Base-by-base conservation (phyloP, 1,140 invertebrate species). In the Penaeus vannamei region DNA sequence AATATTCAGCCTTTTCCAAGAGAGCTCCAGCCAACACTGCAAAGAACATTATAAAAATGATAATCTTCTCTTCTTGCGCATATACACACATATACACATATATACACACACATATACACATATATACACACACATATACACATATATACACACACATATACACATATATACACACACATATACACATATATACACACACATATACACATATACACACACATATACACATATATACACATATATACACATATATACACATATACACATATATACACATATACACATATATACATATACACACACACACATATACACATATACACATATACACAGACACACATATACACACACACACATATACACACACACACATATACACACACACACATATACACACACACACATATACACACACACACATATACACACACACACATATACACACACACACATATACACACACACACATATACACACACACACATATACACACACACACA, bases 1-100 rank as follows among this genome's bases (percentile, higher is more conserved):
- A 92, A 90, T 95, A 94, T 91, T 98, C 97, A 7, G 99, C 98
- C 93, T 99, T 98, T 93, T 99, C 99, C 61, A 99, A 93, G 0
- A 99, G 94, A 42, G 99, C 98, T 85, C 99, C 98, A 92, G 96
- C 96, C 60, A 98, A 92, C 4, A 98, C 96, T 94, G 92, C 84
- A 93, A 93, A 79, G 90, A 83, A 72, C 32, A 36, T 53, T 12
- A 61, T 36, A 42, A 42, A 42, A 42, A 86, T 12, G 22, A 60
- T 20, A 53, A 76, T n/a, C 53, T 66, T n/a, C 53, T 66, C 64
- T 66, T 66, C 64, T 66, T 66, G 26, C 64, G 14, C 64, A 66
- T 66, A 66, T n/a, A 64, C 62, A 64, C 62, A 64, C 62, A 64
- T n/a, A 64, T 64, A 64, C 62, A 64, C 62, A 87, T 36, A 87